These are phyloP conservation scores for Amazonetta brasiliensis DNA, from an alignment of 2,797 vertebrate genomes.

Conservation along the genomic window DNA sequence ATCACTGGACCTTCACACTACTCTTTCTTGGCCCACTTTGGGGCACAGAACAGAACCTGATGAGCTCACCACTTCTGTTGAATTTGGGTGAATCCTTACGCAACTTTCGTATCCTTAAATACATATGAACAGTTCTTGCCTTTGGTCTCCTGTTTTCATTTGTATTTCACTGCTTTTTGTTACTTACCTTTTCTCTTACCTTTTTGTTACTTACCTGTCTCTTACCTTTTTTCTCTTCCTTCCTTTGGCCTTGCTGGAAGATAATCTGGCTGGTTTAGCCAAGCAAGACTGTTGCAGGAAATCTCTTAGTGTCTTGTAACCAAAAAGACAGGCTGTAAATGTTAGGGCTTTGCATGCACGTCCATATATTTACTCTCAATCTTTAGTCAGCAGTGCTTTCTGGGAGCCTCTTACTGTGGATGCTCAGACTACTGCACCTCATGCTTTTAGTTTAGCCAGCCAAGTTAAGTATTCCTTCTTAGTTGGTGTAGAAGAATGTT, in stretches of 20 bases:
- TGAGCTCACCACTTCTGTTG: background rate
- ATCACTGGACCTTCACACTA: background rate
- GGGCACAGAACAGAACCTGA: background rate
- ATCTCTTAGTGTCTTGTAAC: background rate
- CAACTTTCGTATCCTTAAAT: background rate
- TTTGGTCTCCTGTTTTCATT: background rate
- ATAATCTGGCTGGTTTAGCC: background rate
- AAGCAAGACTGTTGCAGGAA: background rate
- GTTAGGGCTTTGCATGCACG: background rate
- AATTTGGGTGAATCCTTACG: background rate
- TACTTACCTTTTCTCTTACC: background rate
- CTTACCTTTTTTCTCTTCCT: background rate
- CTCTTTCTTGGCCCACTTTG: background rate
- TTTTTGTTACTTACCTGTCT: background rate
- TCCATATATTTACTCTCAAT: background rate
- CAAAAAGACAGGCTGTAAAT: background rate
- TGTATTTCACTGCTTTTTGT: slow-evolving; percentile 18
- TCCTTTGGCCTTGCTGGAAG: background rate
- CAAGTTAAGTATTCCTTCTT: background rate
- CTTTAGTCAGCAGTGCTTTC: background rate
- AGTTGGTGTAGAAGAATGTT: background rate
- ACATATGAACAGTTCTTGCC: background rate
- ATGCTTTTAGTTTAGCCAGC: background rate
- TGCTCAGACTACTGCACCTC: background rate
- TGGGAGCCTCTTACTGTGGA: background rate